A percentile compares a stretch with the other conserved stretches of the same genome.
These are phyloP conservation scores for Chloropsis cyanopogon DNA, from an alignment of 2,113 vertebrate species.

Conservation along the genomic window DNA sequence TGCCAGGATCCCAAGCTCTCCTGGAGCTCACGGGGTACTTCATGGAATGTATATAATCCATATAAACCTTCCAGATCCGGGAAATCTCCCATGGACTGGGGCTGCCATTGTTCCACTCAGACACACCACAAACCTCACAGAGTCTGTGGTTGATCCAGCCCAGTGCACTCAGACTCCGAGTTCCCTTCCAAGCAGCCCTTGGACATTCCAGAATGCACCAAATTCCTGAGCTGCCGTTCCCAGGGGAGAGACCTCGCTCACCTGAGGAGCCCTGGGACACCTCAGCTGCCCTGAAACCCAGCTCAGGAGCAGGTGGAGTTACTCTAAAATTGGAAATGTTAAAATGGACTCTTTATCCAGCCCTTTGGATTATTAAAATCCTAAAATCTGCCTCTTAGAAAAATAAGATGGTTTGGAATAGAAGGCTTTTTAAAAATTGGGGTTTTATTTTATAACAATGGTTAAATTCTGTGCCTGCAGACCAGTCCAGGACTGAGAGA, in stretches of 20 bases:
- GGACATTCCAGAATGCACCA: not conserved
- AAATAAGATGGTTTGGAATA: not conserved
- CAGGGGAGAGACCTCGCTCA: not conserved
- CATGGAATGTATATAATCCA: not conserved
- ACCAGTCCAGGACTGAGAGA: not conserved
- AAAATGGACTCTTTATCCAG: not conserved
- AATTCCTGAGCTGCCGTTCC: not conserved
- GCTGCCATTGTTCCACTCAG: conserved; percentile 48
- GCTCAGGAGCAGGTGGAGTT: not conserved
- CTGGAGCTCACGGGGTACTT: not conserved
- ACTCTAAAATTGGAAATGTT: not conserved
- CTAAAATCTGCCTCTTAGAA: not conserved
- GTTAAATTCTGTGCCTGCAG: not conserved
- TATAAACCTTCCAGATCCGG: not conserved
- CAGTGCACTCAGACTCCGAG: conserved; percentile 15
- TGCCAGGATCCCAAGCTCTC: not conserved
- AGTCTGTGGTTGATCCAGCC: conserved; percentile 43
- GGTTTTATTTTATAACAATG: not conserved
- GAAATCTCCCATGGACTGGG: not conserved
- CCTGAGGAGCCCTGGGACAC: not conserved
- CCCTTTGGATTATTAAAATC: not conserved
- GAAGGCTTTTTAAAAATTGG: not conserved
- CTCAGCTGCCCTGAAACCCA: not conserved
- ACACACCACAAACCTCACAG: conserved; percentile 55
- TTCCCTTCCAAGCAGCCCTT: not conserved